These are phyloP conservation scores for Lemur catta DNA, from an alignment of 2,797 vertebrate species.

Conservation along the genomic window DNA sequence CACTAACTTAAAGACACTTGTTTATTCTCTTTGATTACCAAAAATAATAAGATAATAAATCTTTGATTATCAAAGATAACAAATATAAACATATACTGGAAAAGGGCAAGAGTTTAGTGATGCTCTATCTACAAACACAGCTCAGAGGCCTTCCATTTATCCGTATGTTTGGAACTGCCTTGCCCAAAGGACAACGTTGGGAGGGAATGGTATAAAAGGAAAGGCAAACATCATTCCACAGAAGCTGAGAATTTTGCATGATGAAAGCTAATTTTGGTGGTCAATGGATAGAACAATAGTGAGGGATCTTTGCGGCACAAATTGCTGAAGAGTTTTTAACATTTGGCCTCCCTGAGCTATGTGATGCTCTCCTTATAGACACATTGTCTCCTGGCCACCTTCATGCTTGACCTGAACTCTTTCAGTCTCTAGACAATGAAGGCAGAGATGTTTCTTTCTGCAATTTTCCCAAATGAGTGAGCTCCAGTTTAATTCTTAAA, in stretches of 20 bases:
- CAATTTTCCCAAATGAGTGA: background rate
- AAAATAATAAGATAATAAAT: too few species aligned
- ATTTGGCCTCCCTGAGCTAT: background rate
- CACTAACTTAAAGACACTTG: background rate
- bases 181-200: background rate
- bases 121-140: background rate
- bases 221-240: background rate
- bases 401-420: slow-evolving; percentile 46
- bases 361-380: background rate
- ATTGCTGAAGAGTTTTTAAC: background rate
- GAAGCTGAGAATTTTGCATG: background rate
- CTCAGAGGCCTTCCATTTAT: background rate
- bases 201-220: background rate
- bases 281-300: background rate
- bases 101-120: background rate
- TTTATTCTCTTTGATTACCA: background rate
- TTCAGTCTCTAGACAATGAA: slow-evolving; percentile 36
- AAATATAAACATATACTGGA: background rate
- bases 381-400: background rate
- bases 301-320: background rate
- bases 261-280: background rate
- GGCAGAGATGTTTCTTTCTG: background rate
- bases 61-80: background rate
- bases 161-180: background rate
- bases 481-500: slow-evolving; percentile 40